Conservation (phyloP, 2,797 vertebrate species). For the Sternarchorhynchus goeldii region DNA sequence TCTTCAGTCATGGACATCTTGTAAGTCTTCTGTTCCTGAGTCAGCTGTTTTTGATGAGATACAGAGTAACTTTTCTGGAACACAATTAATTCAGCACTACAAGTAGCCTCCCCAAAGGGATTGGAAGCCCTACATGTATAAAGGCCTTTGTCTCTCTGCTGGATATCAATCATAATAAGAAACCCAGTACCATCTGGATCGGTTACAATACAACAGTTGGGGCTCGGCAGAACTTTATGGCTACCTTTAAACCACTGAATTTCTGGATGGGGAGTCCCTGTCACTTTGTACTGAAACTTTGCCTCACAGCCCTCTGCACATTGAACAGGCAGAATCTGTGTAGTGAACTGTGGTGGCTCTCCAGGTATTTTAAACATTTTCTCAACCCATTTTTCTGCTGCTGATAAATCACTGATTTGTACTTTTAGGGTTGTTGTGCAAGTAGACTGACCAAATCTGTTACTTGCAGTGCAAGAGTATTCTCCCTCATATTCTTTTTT, state of each 20-base stretch:
- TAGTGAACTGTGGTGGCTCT: constrained; percentile 77
- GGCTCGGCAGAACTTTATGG: constrained; percentile 73
- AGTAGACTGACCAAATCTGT: constrained; percentile 76
- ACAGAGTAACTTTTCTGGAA: constrained; percentile 67
- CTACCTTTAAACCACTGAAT: constrained; percentile 86
- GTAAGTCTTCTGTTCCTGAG: constrained; percentile 74
- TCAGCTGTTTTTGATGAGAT: constrained; percentile 65
- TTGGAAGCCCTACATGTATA: constrained; percentile 83
- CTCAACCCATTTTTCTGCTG: constrained; percentile 77
- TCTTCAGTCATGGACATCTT: constrained; percentile 76
- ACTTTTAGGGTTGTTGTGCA: constrained; percentile 84
- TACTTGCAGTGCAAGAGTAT: constrained; percentile 84
- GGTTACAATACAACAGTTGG: constrained; percentile 69
- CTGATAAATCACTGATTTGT: constrained; percentile 67
- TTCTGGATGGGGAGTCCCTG: constrained; percentile 76
- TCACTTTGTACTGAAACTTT: constrained; percentile 76
- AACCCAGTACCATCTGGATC: constrained; percentile 82
- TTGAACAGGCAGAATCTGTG: constrained; percentile 70
- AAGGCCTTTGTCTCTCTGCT: constrained; percentile 79
- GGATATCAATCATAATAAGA: constrained; percentile 73
- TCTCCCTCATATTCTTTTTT: constrained; percentile 84
- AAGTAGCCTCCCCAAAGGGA: constrained; percentile 76
- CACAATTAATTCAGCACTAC: constrained; percentile 84
- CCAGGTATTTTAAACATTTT: constrained; percentile 76
- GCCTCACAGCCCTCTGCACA: constrained; percentile 77